Evolutionary conservation across 2,888 invertebrate genomes (phyloP).

Genomic region (Odontothrips loti): DNA sequence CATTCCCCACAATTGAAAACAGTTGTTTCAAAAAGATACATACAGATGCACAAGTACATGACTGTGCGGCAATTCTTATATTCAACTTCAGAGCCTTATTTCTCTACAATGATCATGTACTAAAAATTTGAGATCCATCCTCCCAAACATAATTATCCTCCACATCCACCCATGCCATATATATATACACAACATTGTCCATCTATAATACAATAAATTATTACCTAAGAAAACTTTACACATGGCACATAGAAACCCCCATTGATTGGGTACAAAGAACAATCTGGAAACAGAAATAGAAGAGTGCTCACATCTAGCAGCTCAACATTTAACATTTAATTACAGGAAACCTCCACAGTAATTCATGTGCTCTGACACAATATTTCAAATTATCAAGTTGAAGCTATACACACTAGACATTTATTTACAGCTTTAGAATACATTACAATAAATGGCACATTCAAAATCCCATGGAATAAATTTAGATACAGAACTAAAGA

Average conservation of each 20-base stretch:
- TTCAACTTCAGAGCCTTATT: not conserved
- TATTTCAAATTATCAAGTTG: not conserved
- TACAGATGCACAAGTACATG: not conserved
- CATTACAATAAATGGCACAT: not conserved
- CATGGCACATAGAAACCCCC: slow-evolving; percentile 6
- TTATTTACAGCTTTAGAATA: not conserved
- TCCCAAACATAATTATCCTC: not conserved
- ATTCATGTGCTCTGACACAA: not conserved
- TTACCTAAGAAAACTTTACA: not conserved
- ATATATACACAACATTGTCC: not conserved
- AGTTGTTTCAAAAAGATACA: not conserved
- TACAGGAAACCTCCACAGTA: not conserved
- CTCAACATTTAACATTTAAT: not conserved
- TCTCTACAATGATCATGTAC: not conserved
- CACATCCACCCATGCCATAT: not conserved
- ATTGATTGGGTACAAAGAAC: not conserved
- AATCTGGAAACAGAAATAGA: not conserved
- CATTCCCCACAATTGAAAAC: not conserved
- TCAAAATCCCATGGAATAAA: not conserved
- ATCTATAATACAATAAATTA: not conserved
- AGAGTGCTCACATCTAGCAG: not conserved
- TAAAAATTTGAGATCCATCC: not conserved
- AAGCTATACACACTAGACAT: not conserved
- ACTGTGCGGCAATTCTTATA: not conserved
- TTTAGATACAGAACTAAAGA: not conserved